Base-by-base conservation (phyloP, 2,113 vertebrate species). In the Raja brachyura region DNA sequence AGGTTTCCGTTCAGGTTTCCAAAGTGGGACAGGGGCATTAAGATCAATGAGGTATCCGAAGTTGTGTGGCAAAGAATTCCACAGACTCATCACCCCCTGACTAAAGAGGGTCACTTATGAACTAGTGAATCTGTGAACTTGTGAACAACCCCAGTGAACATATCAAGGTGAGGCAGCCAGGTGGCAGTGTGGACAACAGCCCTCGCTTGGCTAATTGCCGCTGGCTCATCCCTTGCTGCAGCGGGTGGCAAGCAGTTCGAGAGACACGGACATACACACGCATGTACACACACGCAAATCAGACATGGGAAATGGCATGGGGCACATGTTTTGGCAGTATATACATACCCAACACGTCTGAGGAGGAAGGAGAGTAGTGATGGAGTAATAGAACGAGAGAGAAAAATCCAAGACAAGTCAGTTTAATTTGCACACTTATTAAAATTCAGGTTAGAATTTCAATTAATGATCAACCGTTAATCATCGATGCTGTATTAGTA, bases 271-370 rank as follows among this genome's bases (percentile, higher is more conserved):
- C n/a, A 5, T 0, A 77, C 77, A 79, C 77, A 59, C 33, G 18
- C 33, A 86, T 78, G 90, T 66, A 66, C 14, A 86, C 81, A 90
- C 88, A 93, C 33, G 59, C 68, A 0, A 14, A 28, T 93, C 33
- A 63, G 90, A 73, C 90, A 92, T 20, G 28, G 39, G 6, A 66
- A 48, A 73, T 48, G 85, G 59, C 9, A 31, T 48, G 73, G 31
- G 79, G 39, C 13, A 86, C 59, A 74, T 48, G 63, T 63, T 79
- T 22, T 83, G 70, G 93, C 11, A 22, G 76, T 93, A 39, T 95
- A 97, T 98, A 97, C 97, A 93, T 97, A 98, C 97, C 97, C 97
- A 98, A 97, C 95, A 97, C 96, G 96, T 97, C 97, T 97, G 97
- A 96, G 95, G 88, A 90, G 22, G 20, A 92, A 73, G 88, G 63